Evolutionary conservation across 1,140 invertebrate species (phyloP).

Genomic region (Diorhabda elongata): DNA sequence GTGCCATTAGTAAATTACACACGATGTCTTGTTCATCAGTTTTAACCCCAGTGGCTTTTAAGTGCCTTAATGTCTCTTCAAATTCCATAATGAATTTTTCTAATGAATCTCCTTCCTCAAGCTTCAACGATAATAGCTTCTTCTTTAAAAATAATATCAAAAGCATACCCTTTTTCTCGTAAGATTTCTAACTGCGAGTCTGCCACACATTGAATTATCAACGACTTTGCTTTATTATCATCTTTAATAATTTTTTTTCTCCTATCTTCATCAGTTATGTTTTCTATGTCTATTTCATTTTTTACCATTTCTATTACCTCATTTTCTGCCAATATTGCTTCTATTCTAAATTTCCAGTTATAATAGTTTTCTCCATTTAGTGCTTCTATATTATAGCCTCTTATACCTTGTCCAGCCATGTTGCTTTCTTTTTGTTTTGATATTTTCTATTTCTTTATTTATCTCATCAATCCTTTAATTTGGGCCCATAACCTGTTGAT

Average conservation of each 20-base stretch:
- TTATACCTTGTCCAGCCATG: too few relatives aligned
- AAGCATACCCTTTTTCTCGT: too few relatives aligned
- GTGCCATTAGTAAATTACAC: constrained; percentile 22
- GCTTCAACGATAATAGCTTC: constrained; percentile 24
- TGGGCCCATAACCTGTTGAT: too few relatives aligned
- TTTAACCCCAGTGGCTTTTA: constrained; percentile 21
- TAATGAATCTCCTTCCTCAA: constrained; percentile 25
- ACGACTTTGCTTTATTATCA: too few relatives aligned
- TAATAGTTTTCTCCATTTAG: neutral
- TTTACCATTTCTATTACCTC: constrained; percentile 10
- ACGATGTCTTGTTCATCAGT: constrained; percentile 24
- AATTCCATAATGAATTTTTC: constrained; percentile 24
- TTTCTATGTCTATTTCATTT: constrained; percentile 11
- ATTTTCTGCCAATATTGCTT: constrained; percentile 24
- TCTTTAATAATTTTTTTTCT: constrained; percentile 15
- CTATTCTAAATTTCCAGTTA: constrained; percentile 25
- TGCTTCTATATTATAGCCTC: neutral
- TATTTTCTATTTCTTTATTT: too few relatives aligned
- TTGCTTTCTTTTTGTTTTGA: too few relatives aligned
- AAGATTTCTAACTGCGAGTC: too few relatives aligned
- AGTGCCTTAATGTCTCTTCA: constrained; percentile 26
- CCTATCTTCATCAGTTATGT: constrained; percentile 1
- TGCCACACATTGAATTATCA: too few relatives aligned
- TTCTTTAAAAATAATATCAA: constrained; percentile 24
- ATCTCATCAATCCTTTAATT: too few relatives aligned